Base-by-base conservation (phyloP, 1,140 invertebrate species). In the Hestina assimilis region DNA sequence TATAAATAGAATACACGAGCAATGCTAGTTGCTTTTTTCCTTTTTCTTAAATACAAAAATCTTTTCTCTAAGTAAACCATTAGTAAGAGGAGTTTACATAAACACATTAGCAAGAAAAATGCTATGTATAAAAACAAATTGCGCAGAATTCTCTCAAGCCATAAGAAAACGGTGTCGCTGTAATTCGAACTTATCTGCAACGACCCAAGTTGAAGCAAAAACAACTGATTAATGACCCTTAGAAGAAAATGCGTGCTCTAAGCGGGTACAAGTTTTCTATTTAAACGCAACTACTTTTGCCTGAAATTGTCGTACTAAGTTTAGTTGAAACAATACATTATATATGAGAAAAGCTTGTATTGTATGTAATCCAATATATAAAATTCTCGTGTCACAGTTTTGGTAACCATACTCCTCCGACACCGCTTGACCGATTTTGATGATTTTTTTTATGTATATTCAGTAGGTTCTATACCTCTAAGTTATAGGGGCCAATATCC, bases 81-180 rank as follows among this genome's bases (percentile, higher is more conserved):
- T 9, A 38, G 1, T 17, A 11, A 11, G 12, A 9, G 5, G 33
- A 38, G 12, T 19, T 38, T 19, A 38, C 33, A 19, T 38, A 35
- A 38, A 38, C 17, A 38, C 20, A 20, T 48, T 28, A 31, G 11
- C 19, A 33, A 48, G 17, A 20, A 48, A 48, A 48, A 42, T 14
- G 31, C 12, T 12, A 35, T 14, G 26, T 33, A 48, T 48, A 48
- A 48, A 35, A 48, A 23, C 7, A 33, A 48, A 48, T 48, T 35
- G 29, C 45, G 29, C 28, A 33, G 29, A 28, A 20, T 35, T 19
- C 45, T 29, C 19, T 33, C 8, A 19, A 31, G 29, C 31, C 45
- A 48, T 48, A 48, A 48, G 45, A 48, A 48, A 48, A 48, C 17
- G 28, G 28, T 48, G 45, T 48, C 45, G 45, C 26, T 48, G 45